Evolutionary conservation across 1,140 invertebrate genomes (phyloP).

Genomic region (Temnothorax curvispinosus): DNA sequence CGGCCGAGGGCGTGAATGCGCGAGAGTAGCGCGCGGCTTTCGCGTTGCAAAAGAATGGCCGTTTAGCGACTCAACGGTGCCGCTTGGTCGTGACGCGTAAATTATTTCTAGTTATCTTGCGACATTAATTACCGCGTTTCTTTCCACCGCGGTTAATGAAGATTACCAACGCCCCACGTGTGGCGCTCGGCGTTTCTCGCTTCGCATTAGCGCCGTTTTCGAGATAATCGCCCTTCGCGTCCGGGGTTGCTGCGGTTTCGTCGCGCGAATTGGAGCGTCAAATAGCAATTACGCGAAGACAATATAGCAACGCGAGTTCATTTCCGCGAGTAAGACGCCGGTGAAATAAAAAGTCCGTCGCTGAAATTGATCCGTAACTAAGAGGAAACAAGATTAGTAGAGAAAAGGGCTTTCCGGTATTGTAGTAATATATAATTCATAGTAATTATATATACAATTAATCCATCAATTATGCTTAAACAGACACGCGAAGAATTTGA

Average conservation of each 20-base stretch:
- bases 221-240: slow-evolving; percentile 30
- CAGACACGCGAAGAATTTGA: background rate
- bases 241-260: background rate
- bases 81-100: slow-evolving; percentile 36
- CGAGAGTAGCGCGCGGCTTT: background rate
- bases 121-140: slow-evolving; percentile 56
- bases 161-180: slow-evolving; percentile 44
- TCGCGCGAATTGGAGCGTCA: slow-evolving; percentile 49
- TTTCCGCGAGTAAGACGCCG: background rate
- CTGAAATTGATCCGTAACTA: background rate
- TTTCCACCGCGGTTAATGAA: slow-evolving; percentile 43
- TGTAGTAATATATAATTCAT: background rate
- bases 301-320: slow-evolving; percentile 34
- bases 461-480: background rate
- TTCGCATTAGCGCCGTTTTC: slow-evolving; percentile 32
- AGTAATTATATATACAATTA: background rate
- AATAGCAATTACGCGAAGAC: slow-evolving; percentile 51
- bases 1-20: background rate
- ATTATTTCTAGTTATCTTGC: slow-evolving; percentile 57
- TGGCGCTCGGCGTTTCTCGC: background rate
- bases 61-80: slow-evolving; percentile 11
- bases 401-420: background rate
- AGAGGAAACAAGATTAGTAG: background rate
- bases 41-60: slow-evolving; percentile 1
- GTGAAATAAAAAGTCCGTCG: slow-evolving; percentile 10